These are phyloP conservation scores for Xanthostigma xanthostigma DNA, from an alignment of 2,888 invertebrate genomes.

Conservation along the genomic window DNA sequence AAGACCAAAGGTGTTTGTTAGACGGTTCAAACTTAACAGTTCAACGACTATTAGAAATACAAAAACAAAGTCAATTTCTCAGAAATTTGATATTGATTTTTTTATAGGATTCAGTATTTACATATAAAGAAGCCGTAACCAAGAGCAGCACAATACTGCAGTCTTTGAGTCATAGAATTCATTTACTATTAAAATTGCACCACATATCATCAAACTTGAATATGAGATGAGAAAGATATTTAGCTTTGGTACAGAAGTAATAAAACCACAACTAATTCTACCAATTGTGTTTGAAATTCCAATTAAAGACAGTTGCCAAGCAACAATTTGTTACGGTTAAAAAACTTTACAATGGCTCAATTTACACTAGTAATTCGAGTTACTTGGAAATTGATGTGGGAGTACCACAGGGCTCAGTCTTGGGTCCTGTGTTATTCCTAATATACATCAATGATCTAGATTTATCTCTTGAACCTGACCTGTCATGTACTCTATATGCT, in stretches of 20 bases:
- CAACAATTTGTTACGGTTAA: too few species aligned
- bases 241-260: constrained; percentile 37
- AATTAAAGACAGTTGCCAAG: constrained; percentile 48
- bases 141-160: constrained; percentile 39
- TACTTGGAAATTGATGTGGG: too few species aligned
- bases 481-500: too few species aligned
- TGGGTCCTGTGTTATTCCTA: too few species aligned
- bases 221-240: constrained; percentile 52
- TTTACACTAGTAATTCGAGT: too few species aligned
- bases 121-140: constrained; percentile 54
- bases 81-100: too few species aligned
- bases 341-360: too few species aligned
- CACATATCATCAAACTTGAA: constrained; percentile 45
- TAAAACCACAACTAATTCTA: constrained; percentile 51
- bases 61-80: background rate
- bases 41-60: constrained; percentile 65
- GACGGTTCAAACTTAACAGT: constrained; percentile 74
- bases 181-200: constrained; percentile 40
- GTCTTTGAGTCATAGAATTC: constrained; percentile 31
- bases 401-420: too few species aligned
- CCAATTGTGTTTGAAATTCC: constrained; percentile 58
- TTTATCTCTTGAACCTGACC: too few species aligned
- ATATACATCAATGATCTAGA: too few species aligned
- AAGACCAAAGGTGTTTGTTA: constrained; percentile 88
- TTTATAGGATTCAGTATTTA: constrained; percentile 17